Base-by-base conservation (phyloP, 2,888 invertebrate species). In the Hypolimnas misippus region DNA sequence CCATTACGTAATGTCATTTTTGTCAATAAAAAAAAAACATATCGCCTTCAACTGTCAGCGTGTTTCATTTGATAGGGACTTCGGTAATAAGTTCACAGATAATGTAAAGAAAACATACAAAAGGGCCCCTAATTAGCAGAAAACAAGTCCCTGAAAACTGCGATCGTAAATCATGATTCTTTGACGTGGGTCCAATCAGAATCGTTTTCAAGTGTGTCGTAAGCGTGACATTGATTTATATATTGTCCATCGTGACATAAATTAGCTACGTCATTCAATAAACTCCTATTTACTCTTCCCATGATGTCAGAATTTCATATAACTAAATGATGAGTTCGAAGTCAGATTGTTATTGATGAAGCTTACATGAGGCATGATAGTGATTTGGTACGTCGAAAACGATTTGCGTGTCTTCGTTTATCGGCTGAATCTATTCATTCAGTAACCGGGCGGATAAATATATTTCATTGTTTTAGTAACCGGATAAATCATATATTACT, bases 221-320 rank as follows among this genome's bases (percentile, higher is more conserved):
- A 60, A 66, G 59, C 55, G 52, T 61, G 63, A 63, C 67, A 65
- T 65, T 67, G 67, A 69, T 69, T 69, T 69, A 69, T 67, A 65
- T 65, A 54, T 53, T 57, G 64, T 62, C 61, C 60, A 67, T 58
- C 54, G 21, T 64, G 58, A 66, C 65, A 65, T 62, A 65, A 66
- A 66, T 66, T 60, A 63, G 63, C 59, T 63, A 57, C 57, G 57
- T 62, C 59, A 57, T 57, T 60, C 60, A 66, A 66, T 66, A 63
- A 66, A 63, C 58, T 59, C 59, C 60, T 63, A 63, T 66, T 57
- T 59, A 60, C 56, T 61, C 56, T 53, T 44, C 14, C 31, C 58
- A 61, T 61, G 68, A 58, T 60, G 63, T 62, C 63, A 63, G 56
- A 38, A 52, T 54, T 63, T 63, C 59, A 53, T 59, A 54, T 63